Evolutionary conservation across 2,113 vertebrate genomes (phyloP).

Genomic region (Acrocephalus kingi): DNA sequence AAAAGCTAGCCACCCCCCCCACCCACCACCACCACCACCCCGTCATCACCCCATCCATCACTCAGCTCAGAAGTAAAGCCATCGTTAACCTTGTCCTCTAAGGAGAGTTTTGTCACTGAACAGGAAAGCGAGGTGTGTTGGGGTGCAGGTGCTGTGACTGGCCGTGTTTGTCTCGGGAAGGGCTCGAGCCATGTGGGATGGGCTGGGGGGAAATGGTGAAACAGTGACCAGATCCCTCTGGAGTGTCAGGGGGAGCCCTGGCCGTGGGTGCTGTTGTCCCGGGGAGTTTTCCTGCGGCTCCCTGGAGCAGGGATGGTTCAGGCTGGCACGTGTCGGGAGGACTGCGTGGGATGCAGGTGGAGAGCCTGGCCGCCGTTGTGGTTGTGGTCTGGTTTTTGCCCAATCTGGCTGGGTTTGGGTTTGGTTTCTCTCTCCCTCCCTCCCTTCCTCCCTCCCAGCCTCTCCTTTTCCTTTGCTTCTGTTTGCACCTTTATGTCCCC

Average conservation of each 20-base stretch:
- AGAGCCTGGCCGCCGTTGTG: background rate
- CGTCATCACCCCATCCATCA: conserved; percentile 46
- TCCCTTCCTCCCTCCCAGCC: background rate
- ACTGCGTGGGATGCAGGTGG: background rate
- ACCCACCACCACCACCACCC: background rate
- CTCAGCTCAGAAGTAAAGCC: conserved; percentile 56
- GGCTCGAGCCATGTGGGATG: conserved; percentile 38
- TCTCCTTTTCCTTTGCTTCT: background rate
- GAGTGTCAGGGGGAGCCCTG: background rate
- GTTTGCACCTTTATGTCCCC: background rate
- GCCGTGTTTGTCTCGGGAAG: background rate
- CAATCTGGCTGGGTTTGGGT: background rate
- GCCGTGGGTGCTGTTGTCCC: background rate
- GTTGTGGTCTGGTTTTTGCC: background rate
- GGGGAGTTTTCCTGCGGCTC: background rate
- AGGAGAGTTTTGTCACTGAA: conserved; percentile 2
- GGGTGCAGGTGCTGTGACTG: conserved; percentile 30
- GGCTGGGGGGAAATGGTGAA: background rate
- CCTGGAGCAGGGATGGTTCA: background rate
- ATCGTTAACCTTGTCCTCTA: conserved; percentile 42
- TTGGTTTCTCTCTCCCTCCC: background rate
- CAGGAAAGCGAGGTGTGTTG: conserved; percentile 42
- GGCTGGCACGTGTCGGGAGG: background rate
- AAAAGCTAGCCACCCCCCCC: conserved; percentile 32
- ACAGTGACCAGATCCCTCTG: background rate